phyloP scores from a whole-genome alignment of 2,797 vertebrate species.

The Megalops cyprinoides region DNA sequence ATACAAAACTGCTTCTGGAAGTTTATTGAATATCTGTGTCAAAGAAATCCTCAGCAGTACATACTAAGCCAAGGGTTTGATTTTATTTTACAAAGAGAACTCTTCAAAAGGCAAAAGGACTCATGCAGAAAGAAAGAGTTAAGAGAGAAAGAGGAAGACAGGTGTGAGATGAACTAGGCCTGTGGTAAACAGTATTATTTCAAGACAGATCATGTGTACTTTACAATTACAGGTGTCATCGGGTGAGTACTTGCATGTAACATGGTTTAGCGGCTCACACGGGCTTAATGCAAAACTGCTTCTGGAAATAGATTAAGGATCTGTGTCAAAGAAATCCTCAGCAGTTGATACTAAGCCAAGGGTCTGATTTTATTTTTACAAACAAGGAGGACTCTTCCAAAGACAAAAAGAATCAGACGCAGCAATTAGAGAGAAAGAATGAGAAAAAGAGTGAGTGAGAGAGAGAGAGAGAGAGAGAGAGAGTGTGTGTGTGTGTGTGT shows the following conservation, averaged over 20 bases:
- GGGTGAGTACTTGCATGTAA: not conserved
- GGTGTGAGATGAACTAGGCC: no score
- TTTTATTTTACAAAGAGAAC: no score
- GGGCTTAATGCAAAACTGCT: not conserved
- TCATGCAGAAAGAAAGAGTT: no score
- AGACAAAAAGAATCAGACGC: slow-evolving; percentile 49
- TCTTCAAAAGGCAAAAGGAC: no score
- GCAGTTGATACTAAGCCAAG: slow-evolving; percentile 52
- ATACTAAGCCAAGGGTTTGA: no score
- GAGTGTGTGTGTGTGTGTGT: not conserved
- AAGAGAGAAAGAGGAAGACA: no score
- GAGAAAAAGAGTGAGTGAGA: slow-evolving; percentile 15
- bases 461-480: slow-evolving; percentile 17
- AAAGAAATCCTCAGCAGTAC: no score
- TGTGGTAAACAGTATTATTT: not conserved
- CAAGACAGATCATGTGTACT: not conserved
- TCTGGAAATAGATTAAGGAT: not conserved
- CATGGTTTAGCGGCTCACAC: not conserved
- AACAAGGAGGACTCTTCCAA: slow-evolving; percentile 64
- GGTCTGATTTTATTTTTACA: slow-evolving; percentile 36
- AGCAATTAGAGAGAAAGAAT: slow-evolving; percentile 21
- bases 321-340: slow-evolving; percentile 17
- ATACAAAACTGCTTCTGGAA: no score
- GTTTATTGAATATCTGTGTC: no score
- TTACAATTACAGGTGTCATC: not conserved